These are phyloP conservation scores for Ahaetulla prasina DNA, from an alignment of 2,113 vertebrate genomes.

Conservation along the genomic window DNA sequence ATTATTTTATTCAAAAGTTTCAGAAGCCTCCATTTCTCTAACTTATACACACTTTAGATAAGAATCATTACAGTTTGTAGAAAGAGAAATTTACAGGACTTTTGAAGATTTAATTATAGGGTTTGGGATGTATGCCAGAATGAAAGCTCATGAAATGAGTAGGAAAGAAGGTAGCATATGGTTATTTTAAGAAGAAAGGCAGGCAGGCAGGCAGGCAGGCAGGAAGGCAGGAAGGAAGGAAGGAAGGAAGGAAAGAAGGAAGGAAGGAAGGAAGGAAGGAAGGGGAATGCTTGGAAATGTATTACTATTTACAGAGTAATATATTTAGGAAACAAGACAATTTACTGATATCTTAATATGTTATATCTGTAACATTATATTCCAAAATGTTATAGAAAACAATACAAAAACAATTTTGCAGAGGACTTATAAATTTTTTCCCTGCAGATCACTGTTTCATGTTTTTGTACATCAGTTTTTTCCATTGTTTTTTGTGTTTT, in stretches of 20 bases:
- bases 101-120: slow-evolving; percentile 23
- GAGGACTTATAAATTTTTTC: neutral
- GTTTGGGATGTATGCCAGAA: slow-evolving; percentile 4
- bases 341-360: neutral
- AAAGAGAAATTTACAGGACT: slow-evolving; percentile 3
- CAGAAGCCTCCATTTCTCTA: neutral
- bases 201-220: no score
- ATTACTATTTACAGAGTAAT: neutral
- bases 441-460: neutral
- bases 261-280: neutral
- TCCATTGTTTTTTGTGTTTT: neutral
- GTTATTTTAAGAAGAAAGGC: slow-evolving; percentile 3
- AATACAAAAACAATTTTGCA: neutral
- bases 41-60: neutral
- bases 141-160: slow-evolving; percentile 9
- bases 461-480: neutral
- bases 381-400: neutral
- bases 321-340: neutral
- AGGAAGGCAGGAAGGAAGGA: neutral
- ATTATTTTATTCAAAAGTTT: slow-evolving; percentile 1
- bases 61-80: slow-evolving; percentile 2
- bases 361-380: neutral
- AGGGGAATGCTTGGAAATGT: neutral
- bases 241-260: neutral
- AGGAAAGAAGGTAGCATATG: slow-evolving; percentile 8